Conservation (phyloP, 2,113 vertebrate species). For the Phasianus colchicus region DNA sequence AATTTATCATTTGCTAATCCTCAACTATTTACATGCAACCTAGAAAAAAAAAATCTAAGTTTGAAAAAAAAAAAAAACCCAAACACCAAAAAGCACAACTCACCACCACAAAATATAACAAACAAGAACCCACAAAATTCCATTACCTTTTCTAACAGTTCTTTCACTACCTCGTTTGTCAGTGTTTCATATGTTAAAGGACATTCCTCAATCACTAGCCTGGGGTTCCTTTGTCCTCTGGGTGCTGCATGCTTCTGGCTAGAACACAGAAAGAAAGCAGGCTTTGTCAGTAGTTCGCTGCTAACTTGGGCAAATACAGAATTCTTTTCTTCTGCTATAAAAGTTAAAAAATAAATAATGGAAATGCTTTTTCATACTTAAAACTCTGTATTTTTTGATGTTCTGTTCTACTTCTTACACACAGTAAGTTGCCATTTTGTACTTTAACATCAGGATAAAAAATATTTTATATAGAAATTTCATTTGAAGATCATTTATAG, state of each 20-base stretch:
- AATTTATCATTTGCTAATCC: not conserved
- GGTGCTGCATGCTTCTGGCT: slow-evolving; percentile 82
- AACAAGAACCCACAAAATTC: not conserved
- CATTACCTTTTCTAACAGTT: slow-evolving; percentile 90
- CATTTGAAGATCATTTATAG: not conserved
- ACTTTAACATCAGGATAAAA: not conserved
- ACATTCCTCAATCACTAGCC: slow-evolving; percentile 94
- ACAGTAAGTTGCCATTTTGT: not conserved
- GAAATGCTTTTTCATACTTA: not conserved
- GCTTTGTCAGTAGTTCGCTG: slow-evolving; percentile 31
- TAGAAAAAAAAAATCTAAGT: not conserved
- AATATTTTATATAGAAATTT: not conserved
- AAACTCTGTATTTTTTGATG: not conserved
- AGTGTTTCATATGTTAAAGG: slow-evolving; percentile 85
- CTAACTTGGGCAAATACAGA: slow-evolving; percentile 5
- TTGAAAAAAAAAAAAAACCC: not conserved
- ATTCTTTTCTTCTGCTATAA: not conserved
- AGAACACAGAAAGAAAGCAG: slow-evolving; percentile 65
- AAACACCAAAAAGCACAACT: not conserved
- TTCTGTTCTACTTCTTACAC: not conserved
- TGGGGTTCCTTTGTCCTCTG: slow-evolving; percentile 83
- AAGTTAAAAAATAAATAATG: slow-evolving; percentile 18
- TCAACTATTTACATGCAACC: accelerated
- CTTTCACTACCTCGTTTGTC: slow-evolving; percentile 85
- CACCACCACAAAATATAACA: not conserved